Conservation (phyloP, 2,113 vertebrate genomes). For the Sakesphorus luctuosus region DNA sequence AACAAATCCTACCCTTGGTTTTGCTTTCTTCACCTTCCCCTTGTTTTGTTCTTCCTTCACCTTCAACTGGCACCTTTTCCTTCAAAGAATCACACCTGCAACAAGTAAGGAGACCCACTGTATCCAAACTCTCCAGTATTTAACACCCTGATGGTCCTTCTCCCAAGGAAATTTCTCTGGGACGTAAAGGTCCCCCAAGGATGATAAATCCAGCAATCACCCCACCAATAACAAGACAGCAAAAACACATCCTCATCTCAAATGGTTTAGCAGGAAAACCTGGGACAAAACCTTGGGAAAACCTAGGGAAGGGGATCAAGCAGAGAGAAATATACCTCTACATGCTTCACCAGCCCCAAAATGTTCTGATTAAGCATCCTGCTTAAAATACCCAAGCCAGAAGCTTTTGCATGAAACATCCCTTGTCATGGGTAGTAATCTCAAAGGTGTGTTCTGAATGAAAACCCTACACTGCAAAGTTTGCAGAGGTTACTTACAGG, state of each 20-base stretch:
- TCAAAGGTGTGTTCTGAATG: background rate
- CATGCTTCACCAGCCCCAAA: background rate
- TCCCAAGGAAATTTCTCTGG: background rate
- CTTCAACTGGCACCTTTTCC: background rate
- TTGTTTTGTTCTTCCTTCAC: background rate
- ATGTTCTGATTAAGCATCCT: rapidly evolving
- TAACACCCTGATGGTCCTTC: background rate
- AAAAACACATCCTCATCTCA: background rate
- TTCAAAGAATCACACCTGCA: background rate
- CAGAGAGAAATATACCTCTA: background rate
- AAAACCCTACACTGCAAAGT: background rate
- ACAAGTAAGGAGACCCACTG: background rate
- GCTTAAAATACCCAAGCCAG: background rate
- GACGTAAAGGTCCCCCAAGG: background rate
- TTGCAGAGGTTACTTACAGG: background rate
- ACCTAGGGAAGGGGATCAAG: background rate
- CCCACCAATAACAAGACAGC: background rate
- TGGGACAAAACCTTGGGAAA: background rate
- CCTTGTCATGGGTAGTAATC: background rate
- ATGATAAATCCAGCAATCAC: background rate
- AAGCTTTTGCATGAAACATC: background rate
- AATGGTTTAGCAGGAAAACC: background rate
- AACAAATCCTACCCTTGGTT: background rate
- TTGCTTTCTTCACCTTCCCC: background rate
- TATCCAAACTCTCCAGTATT: background rate